phyloP scores from a whole-genome alignment of 2,797 vertebrate genomes.

The Rallus crepitans region DNA sequence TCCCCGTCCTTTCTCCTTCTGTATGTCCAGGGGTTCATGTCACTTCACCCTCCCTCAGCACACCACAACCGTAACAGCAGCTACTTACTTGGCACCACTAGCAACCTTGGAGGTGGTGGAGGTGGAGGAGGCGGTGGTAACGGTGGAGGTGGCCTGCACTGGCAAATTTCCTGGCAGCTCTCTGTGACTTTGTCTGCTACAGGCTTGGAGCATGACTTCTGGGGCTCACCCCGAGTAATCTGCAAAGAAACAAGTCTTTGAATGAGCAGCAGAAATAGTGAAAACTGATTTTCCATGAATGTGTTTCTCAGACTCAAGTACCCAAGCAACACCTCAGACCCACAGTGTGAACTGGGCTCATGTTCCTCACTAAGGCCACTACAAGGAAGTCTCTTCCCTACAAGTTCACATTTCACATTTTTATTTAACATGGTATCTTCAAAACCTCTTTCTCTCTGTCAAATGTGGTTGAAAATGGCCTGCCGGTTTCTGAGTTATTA shows the following conservation, averaged over 20 bases:
- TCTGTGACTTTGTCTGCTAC: conserved; percentile 86
- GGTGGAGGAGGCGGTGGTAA: conserved; percentile 93
- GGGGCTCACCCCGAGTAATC: conserved; percentile 89
- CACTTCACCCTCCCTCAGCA: rapidly evolving
- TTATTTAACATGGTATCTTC: background rate
- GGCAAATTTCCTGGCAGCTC: conserved; percentile 91
- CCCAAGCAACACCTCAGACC: background rate
- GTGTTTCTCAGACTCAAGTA: background rate
- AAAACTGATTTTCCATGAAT: background rate
- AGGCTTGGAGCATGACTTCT: conserved; percentile 92
- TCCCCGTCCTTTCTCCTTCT: background rate
- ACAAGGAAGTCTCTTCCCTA: background rate
- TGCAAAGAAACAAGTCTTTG: conserved; percentile 60
- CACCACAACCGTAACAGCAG: background rate
- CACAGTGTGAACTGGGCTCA: background rate
- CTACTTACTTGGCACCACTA: conserved; percentile 76
- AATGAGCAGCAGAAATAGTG: conserved; percentile 23
- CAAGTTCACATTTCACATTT: background rate
- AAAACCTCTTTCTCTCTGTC: background rate
- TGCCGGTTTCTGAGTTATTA: conserved; percentile 24
- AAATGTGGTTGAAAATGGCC: background rate
- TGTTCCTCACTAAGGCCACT: background rate
- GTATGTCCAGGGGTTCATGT: background rate
- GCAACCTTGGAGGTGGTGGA: conserved; percentile 83
- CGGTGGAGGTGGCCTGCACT: conserved; percentile 91